Base-by-base conservation (phyloP, 2,888 invertebrate species). In the Branchipolynoe longqiensis region DNA sequence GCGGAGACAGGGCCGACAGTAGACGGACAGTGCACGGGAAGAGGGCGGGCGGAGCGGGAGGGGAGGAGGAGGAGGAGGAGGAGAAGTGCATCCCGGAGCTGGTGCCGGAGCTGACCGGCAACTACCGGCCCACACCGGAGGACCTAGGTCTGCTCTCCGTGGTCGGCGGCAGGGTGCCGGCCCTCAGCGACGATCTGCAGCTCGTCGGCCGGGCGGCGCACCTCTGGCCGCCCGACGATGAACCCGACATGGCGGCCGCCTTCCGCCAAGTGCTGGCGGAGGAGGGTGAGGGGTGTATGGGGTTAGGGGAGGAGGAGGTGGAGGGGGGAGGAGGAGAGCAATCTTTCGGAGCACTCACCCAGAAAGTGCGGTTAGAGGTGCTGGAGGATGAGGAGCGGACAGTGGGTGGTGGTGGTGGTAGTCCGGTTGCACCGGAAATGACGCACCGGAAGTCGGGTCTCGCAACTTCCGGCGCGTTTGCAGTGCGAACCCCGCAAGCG, bases 151-250 rank as follows among this genome's bases (percentile, higher is more conserved):
- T 25, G 8, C 54, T 78, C 31, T 41, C 41, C 48, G 54, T 78
- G 48, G 48, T 48, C 4, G 78, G 78, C 0, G 41, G 18, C 28
- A 25, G 3, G n/a, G 54, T 78, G 54, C 8, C 28, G 54, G 41
- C 78, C 8, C 28, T 78, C n/a, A 48, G 48, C 28, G n/a, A 48
- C 1, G 78, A 78, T 25, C 54, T 78, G 31, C 48, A 78, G 54
- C n/a, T 78, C 1, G 22, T 78, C 2, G 78, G 78, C 1, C 41
- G 28, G n/a, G 31, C 41, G n/a, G 78, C 78, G 4, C 41, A 33
- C 25, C 41, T 78, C n/a, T 78, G 78, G 78, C 78, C 78, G 28
- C 78, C 78, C 6, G 48, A 78, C 28, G 78, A 78, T 12, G 78
- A 78, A 28, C 28, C 48, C 1, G 78, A 78, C 78, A 78, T 78